Evolutionary conservation across 1,140 invertebrate genomes (phyloP).

Genomic region (Latrodectus geometricus): DNA sequence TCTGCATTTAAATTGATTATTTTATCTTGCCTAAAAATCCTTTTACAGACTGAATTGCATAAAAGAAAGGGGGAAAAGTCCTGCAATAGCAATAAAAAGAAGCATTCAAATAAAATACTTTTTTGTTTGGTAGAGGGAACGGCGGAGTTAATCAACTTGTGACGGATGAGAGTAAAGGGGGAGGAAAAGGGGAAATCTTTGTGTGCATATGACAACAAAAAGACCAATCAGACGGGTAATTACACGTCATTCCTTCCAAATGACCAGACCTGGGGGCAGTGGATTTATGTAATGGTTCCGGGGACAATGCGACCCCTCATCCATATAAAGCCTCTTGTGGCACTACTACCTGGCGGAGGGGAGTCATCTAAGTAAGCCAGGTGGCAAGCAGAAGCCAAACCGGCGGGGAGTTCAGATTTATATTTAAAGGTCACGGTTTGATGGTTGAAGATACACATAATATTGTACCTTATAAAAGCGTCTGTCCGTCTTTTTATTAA

Average conservation of each 20-base stretch:
- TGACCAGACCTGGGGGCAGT: conserved; percentile 36
- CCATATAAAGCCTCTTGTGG: conserved; percentile 23
- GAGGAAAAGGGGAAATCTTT: conserved; percentile 4
- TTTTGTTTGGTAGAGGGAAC: background rate
- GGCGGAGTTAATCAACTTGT: conserved; percentile 29
- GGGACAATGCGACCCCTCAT: conserved; percentile 11
- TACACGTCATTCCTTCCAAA: conserved; percentile 52
- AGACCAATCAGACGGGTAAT: conserved; percentile 49
- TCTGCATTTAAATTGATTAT: too few relatives aligned
- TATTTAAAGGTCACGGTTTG: background rate
- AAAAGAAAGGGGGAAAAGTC: background rate
- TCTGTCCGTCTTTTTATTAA: background rate
- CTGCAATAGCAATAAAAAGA: background rate
- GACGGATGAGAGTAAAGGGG: conserved; percentile 16
- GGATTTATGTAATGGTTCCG: conserved; percentile 47
- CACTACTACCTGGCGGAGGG: background rate
- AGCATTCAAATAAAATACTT: background rate
- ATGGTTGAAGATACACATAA: background rate
- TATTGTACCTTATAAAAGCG: background rate
- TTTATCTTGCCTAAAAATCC: too few relatives aligned
- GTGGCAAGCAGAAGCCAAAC: background rate
- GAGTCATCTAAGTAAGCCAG: background rate
- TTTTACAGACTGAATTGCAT: too few relatives aligned
- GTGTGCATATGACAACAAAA: conserved; percentile 38
- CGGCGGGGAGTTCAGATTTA: background rate